These are phyloP conservation scores for Synodontis membranacea DNA, from an alignment of 2,113 vertebrate genomes.

Conservation along the genomic window DNA sequence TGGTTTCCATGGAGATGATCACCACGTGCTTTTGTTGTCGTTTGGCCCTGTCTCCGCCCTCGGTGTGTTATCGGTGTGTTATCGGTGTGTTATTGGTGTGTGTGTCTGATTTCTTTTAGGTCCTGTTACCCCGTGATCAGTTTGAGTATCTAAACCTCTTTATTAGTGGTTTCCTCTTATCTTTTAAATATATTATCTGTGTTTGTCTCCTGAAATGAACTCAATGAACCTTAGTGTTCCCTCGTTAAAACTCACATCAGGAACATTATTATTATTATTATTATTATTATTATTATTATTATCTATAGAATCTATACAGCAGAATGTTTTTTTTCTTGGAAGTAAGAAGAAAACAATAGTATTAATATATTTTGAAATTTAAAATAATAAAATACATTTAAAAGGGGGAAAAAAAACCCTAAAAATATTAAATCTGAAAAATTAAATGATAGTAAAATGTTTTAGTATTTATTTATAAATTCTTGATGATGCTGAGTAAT, in stretches of 20 bases:
- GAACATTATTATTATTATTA: not conserved
- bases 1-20: slow-evolving; percentile 18
- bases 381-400: no score
- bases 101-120: not conserved
- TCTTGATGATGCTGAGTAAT: no score
- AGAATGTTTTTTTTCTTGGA: no score
- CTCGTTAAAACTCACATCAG: not conserved
- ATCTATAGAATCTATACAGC: no score
- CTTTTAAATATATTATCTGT: not conserved
- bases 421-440: no score
- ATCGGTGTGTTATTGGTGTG: not conserved
- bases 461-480: no score
- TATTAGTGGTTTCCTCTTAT: not conserved
- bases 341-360: not conserved
- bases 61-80: not conserved
- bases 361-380: no score
- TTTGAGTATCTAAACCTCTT: not conserved
- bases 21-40: not conserved
- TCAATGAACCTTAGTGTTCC: not conserved
- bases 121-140: not conserved
- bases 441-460: no score
- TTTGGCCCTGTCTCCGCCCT: not conserved
- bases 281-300: no score
- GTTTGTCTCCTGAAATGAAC: not conserved
- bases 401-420: no score